Evolutionary conservation across 2,888 invertebrate species (phyloP).

Genomic region (Pristionchus mayeri): DNA sequence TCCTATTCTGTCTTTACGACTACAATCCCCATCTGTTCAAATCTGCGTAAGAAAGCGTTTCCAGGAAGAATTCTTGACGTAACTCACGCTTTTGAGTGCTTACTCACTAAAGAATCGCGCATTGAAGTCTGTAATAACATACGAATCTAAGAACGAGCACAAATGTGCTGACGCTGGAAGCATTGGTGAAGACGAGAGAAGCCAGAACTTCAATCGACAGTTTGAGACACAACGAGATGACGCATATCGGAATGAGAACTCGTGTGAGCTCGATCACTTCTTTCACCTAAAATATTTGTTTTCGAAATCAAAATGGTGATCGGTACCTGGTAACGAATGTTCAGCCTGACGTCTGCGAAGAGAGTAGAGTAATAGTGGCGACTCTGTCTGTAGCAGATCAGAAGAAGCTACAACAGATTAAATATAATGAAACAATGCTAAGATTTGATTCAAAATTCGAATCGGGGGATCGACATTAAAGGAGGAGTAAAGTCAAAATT

Average conservation of each 20-base stretch:
- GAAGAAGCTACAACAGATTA: conserved; percentile 1
- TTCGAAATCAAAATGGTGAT: neutral
- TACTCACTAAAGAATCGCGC: no score
- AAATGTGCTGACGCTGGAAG: neutral
- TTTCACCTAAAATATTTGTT: neutral
- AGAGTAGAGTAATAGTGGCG: conserved; percentile 3
- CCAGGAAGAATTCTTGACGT: neutral
- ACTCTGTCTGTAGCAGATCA: conserved; percentile 12
- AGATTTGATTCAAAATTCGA: no score
- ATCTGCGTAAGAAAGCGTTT: neutral
- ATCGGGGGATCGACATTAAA: no score
- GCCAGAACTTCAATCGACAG: conserved; percentile 30
- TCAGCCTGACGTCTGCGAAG: neutral
- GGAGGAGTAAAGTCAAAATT: no score
- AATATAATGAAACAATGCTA: no score
- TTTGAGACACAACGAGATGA: neutral
- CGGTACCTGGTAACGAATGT: neutral
- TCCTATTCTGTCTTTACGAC: neutral
- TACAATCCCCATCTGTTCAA: neutral
- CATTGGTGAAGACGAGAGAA: neutral
- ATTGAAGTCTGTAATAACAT: neutral
- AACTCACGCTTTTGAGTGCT: no score
- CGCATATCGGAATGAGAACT: conserved; percentile 3
- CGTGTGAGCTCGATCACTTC: conserved; percentile 31
- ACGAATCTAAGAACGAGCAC: conserved; percentile 17